Percentiles rank a stretch among this genome's conserved stretches.
Evolutionary conservation across 2,113 vertebrate genomes (phyloP).

Genomic region (Macroglossus sobrinus): DNA sequence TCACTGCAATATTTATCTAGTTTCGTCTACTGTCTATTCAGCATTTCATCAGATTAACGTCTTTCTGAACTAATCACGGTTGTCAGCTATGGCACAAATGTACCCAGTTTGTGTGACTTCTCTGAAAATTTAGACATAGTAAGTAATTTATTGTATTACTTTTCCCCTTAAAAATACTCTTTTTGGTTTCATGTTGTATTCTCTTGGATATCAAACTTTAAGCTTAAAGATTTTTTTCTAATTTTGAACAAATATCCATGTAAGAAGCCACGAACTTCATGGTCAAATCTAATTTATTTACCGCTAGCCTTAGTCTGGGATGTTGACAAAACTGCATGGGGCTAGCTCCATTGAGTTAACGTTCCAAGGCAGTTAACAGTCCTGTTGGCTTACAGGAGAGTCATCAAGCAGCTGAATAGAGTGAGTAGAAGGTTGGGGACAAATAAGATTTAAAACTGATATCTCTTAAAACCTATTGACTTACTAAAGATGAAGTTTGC

Average conservation of each 20-base stretch:
- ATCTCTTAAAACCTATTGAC: not conserved
- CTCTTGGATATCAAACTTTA: not conserved
- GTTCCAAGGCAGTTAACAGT: not conserved
- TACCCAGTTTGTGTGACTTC: not conserved
- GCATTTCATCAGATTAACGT: not conserved
- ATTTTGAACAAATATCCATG: not conserved
- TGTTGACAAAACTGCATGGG: not conserved
- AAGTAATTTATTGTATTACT: not conserved
- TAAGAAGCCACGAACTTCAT: not conserved
- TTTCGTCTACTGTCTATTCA: not conserved
- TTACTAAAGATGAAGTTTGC: not conserved
- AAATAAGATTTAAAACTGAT: not conserved
- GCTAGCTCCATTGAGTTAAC: not conserved
- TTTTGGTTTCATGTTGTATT: not conserved
- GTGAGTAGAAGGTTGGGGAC: not conserved
- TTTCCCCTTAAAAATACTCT: not conserved
- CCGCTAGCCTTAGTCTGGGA: not conserved
- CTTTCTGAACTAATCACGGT: not conserved
- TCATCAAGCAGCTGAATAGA: not conserved
- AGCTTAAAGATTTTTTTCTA: not conserved
- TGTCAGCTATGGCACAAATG: not conserved
- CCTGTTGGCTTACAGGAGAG: not conserved
- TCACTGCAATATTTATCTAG: not conserved
- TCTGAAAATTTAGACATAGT: not conserved
- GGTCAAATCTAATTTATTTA: not conserved